Evolutionary conservation across 2,113 vertebrate species (phyloP).

Genomic region (Arothron firmamentum): DNA sequence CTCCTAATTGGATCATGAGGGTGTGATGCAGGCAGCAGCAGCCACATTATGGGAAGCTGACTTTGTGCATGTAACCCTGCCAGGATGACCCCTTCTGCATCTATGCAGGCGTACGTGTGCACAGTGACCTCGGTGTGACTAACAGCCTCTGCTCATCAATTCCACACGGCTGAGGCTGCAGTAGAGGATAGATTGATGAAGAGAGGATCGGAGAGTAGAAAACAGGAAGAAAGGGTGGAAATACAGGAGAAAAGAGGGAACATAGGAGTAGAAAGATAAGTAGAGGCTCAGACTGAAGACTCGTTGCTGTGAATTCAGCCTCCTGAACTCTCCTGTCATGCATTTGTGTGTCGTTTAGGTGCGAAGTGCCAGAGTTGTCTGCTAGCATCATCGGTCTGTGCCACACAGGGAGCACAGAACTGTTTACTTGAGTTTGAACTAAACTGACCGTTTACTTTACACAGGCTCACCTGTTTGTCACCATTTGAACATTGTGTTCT

Average conservation of each 20-base stretch:
- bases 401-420: constrained; percentile 55
- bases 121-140: constrained; percentile 95
- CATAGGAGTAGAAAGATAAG: too few species aligned
- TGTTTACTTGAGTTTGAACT: constrained; percentile 60
- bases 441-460: not conserved
- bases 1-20: constrained; percentile 99
- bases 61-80: constrained; percentile 85
- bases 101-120: constrained; percentile 26
- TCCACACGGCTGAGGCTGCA: constrained; percentile 62
- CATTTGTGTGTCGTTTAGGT: constrained; percentile 39
- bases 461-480: too few species aligned
- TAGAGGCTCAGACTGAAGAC: too few species aligned
- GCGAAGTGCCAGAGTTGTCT: constrained; percentile 67
- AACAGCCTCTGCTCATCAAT: constrained; percentile 96
- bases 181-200: constrained; percentile 58
- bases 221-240: not conserved
- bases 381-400: constrained; percentile 65
- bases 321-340: constrained; percentile 42
- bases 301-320: constrained; percentile 64
- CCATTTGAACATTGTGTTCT: not conserved
- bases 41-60: constrained; percentile 91
- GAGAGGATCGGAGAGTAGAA: constrained; percentile 27
- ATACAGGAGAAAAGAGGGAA: too few species aligned
- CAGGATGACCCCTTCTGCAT: constrained; percentile 57
- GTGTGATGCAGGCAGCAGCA: constrained; percentile 89